Evolutionary conservation across 35 echinoderm and acorn worm genomes (phyloP).

Genomic region (Ophioderma brevispina): DNA sequence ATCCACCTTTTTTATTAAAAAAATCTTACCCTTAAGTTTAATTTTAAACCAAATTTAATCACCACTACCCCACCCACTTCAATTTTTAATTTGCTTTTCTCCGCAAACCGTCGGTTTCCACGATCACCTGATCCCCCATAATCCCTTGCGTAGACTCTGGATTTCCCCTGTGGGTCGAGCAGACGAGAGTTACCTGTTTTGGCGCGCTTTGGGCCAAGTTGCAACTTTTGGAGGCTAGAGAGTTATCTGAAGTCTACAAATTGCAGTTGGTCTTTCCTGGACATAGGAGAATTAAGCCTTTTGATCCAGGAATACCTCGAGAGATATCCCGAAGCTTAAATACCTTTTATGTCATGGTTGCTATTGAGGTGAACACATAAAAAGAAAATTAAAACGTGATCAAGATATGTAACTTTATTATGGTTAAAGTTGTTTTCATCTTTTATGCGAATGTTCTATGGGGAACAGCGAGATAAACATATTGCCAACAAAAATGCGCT

Average conservation of each 20-base stretch:
- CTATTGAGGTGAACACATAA: too few species aligned
- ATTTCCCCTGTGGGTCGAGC: not conserved
- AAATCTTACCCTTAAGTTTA: too few species aligned
- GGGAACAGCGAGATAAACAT: too few species aligned
- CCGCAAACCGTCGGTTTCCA: not conserved
- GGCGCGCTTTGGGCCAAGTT: not conserved
- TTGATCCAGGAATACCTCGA: not conserved
- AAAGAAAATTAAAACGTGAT: too few species aligned
- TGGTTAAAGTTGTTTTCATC: too few species aligned
- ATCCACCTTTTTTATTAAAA: too few species aligned
- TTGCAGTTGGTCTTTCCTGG: not conserved
- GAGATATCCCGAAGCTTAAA: not conserved
- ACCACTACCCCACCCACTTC: not conserved
- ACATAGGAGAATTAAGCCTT: not conserved
- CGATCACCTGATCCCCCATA: not conserved
- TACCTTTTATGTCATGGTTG: not conserved
- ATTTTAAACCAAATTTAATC: too few species aligned
- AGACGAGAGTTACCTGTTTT: not conserved
- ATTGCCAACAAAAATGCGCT: too few species aligned
- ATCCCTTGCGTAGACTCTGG: not conserved
- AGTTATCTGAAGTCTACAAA: slow-evolving; percentile 9
- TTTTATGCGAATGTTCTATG: too few species aligned
- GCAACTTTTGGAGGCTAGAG: not conserved
- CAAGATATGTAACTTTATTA: too few species aligned
- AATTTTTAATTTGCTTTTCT: slow-evolving; percentile 4